Evolutionary conservation across 2,888 invertebrate species (phyloP).

Genomic region (Drosophila nr. medialis): DNA sequence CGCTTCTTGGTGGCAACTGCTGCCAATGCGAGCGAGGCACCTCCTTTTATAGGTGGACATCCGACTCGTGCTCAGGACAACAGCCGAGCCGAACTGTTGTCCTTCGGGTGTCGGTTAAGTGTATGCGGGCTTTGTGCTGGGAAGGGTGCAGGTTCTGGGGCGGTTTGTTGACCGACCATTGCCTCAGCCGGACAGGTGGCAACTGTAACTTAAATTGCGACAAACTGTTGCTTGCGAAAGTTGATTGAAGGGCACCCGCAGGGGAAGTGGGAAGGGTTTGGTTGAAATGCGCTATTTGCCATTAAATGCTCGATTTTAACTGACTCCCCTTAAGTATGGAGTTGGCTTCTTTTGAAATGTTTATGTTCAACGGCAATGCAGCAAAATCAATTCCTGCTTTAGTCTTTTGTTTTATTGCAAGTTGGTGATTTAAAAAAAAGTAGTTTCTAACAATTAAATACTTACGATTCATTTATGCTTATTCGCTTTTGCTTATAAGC

Average conservation of each 20-base stretch:
- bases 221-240: conserved; percentile 71
- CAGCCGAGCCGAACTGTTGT: conserved; percentile 24
- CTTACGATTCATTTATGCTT: not conserved
- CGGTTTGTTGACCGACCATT: not conserved
- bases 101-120: conserved; percentile 28
- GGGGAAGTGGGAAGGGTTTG: not conserved
- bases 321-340: not conserved
- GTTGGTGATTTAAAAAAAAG: not conserved
- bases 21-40: conserved; percentile 38
- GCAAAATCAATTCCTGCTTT: not conserved
- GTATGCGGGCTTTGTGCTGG: conserved; percentile 29
- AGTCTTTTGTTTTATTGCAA: not conserved
- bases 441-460: not conserved
- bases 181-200: conserved; percentile 57
- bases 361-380: not conserved
- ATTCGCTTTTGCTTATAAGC: not conserved
- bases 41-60: conserved; percentile 58
- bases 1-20: conserved; percentile 69
- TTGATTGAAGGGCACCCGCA: conserved; percentile 31
- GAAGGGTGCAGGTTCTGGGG: not conserved
- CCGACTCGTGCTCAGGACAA: conserved; percentile 39
- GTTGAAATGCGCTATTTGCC: not conserved
- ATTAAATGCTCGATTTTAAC: not conserved
- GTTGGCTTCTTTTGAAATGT: not conserved
- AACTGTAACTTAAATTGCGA: conserved; percentile 70